Percentiles rank a stretch among this genome's conserved stretches.
Evolutionary conservation across 2,888 invertebrate species (phyloP).

Genomic region (Teleogryllus oceanicus): DNA sequence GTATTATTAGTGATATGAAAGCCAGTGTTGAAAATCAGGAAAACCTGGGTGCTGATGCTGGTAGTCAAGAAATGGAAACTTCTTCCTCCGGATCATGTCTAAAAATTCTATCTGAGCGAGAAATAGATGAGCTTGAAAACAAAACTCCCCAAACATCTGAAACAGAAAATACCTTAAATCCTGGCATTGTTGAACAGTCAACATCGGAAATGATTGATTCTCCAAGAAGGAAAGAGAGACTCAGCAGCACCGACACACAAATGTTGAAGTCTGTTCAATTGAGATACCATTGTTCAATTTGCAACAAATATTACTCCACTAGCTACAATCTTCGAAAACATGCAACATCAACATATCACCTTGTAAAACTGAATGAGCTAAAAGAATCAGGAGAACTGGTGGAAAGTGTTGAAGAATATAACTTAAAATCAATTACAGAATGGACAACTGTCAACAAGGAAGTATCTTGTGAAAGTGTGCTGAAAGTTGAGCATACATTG

Average conservation of each 20-base stretch:
- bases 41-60: background rate
- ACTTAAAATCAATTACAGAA: background rate
- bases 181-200: too few species aligned
- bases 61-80: background rate
- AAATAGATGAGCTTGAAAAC: too few species aligned
- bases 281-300: conserved; percentile 33
- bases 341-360: conserved; percentile 31
- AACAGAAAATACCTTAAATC: too few species aligned
- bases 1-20: background rate
- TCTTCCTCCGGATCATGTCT: too few species aligned
- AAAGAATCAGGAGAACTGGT: background rate
- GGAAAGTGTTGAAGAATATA: background rate
- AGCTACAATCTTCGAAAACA: conserved; percentile 37
- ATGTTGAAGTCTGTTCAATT: conserved; percentile 12
- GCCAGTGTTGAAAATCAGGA: background rate
- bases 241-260: too few species aligned
- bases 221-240: too few species aligned
- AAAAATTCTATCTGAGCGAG: too few species aligned
- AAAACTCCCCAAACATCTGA: too few species aligned
- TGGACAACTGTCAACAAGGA: background rate
- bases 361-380: background rate
- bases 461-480: background rate
- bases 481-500: background rate
- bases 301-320: conserved; percentile 35
- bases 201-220: too few species aligned